phyloP scores from a whole-genome alignment of 2,888 invertebrate genomes.

The Dione juno region DNA sequence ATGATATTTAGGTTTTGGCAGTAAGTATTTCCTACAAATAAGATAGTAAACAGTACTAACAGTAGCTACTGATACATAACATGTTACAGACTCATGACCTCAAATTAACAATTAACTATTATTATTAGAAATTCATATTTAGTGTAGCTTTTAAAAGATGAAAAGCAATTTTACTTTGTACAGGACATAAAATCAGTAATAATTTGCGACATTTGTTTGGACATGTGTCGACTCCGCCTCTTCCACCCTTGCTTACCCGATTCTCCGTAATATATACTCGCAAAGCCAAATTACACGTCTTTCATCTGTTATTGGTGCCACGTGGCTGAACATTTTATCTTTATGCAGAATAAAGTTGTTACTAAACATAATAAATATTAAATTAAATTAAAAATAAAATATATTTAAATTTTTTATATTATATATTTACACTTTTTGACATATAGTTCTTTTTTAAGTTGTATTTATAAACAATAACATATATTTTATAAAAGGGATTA shows the following conservation, averaged over 20 bases:
- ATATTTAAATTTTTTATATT: background rate
- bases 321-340: slow-evolving; percentile 41
- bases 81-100: too few relatives aligned
- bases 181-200: slow-evolving; percentile 39
- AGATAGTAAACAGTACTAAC: too few relatives aligned
- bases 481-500: too few relatives aligned
- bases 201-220: slow-evolving; percentile 67
- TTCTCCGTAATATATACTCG: slow-evolving; percentile 43
- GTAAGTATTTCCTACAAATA: background rate
- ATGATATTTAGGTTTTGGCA: background rate
- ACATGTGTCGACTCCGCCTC: slow-evolving; percentile 66
- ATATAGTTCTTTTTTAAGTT: too few relatives aligned
- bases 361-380: slow-evolving; percentile 16
- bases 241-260: slow-evolving; percentile 51
- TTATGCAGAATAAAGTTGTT: slow-evolving; percentile 30
- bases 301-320: slow-evolving; percentile 51
- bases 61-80: too few relatives aligned
- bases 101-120: background rate
- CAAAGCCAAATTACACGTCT: slow-evolving; percentile 52
- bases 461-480: too few relatives aligned
- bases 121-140: background rate
- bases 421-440: too few relatives aligned
- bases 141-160: slow-evolving; percentile 10
- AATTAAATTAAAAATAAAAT: too few relatives aligned
- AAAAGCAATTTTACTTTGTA: slow-evolving; percentile 3